Percentiles rank a stretch among this genome's conserved stretches.
Conservation (phyloP, 2,113 vertebrate genomes). For the Drymodes brunneopygia region DNA sequence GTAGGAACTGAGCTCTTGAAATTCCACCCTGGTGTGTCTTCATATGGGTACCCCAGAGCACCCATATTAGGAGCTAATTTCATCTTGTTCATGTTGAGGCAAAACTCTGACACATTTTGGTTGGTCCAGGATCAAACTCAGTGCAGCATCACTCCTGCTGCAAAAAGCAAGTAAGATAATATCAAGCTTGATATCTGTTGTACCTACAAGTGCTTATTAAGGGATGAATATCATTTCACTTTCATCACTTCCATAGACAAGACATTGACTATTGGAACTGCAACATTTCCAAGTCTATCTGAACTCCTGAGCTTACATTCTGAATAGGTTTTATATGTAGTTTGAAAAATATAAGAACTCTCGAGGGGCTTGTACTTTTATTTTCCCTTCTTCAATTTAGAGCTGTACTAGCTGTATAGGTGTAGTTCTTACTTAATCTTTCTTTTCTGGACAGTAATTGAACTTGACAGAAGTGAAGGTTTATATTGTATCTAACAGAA, state of each 20-base stretch:
- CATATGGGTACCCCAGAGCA: background rate
- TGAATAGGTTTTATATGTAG: background rate
- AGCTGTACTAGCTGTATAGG: background rate
- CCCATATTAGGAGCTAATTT: background rate
- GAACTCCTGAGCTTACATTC: background rate
- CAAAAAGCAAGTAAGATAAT: background rate
- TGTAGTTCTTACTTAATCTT: background rate
- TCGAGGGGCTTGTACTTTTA: background rate
- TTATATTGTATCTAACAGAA: background rate
- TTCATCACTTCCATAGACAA: background rate
- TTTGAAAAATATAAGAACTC: background rate
- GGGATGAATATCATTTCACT: background rate
- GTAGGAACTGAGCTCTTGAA: background rate
- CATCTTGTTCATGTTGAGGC: background rate
- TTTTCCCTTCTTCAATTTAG: background rate
- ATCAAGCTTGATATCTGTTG: background rate
- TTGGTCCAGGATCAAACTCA: background rate
- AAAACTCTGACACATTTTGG: background rate
- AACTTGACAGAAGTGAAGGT: background rate
- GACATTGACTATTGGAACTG: background rate
- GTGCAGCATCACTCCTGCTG: background rate
- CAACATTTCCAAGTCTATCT: background rate
- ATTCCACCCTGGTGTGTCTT: background rate
- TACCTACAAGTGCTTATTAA: background rate
- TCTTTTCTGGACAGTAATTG: background rate